These are phyloP conservation scores for Nibea albiflora DNA, from an alignment of 2,113 vertebrate species.

Conservation along the genomic window DNA sequence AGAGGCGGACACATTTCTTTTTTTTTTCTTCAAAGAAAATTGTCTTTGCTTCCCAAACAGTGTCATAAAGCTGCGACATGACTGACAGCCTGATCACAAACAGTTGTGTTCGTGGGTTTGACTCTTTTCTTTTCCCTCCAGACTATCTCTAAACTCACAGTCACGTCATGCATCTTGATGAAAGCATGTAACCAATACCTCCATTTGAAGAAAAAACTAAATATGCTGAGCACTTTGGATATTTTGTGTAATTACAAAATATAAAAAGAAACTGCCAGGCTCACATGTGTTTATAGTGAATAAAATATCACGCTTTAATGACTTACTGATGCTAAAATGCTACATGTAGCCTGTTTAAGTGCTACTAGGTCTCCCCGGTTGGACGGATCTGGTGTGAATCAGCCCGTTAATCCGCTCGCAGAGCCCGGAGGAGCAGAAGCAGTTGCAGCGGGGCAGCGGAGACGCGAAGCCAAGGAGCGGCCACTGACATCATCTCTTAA, in stretches of 20 bases:
- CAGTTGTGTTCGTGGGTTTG: background rate
- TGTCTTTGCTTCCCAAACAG: conserved; percentile 37
- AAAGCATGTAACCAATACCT: background rate
- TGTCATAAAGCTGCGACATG: conserved; percentile 44
- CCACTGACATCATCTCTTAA: conserved; percentile 71
- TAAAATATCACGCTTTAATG: background rate
- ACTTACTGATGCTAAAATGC: conserved; percentile 17
- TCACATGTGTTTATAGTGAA: background rate
- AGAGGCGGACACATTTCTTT: background rate
- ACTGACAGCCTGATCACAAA: conserved; percentile 31
- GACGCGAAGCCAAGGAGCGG: conserved; percentile 40
- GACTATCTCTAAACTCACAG: background rate
- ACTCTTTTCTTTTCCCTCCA: conserved; percentile 13
- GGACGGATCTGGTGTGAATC: conserved; percentile 54
- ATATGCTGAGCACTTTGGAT: no score
- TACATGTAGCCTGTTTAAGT: conserved; percentile 18
- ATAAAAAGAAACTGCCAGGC: background rate
- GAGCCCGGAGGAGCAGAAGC: conserved; percentile 24
- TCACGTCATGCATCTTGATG: background rate
- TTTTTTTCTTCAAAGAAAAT: background rate
- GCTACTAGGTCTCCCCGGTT: conserved; percentile 12
- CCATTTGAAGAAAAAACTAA: background rate
- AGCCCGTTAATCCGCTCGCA: conserved; percentile 6
- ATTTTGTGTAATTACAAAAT: background rate
- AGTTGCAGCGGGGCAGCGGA: conserved; percentile 31